phyloP scores from a whole-genome alignment of 2,113 vertebrate genomes.

The Xenopus laevis region DNA sequence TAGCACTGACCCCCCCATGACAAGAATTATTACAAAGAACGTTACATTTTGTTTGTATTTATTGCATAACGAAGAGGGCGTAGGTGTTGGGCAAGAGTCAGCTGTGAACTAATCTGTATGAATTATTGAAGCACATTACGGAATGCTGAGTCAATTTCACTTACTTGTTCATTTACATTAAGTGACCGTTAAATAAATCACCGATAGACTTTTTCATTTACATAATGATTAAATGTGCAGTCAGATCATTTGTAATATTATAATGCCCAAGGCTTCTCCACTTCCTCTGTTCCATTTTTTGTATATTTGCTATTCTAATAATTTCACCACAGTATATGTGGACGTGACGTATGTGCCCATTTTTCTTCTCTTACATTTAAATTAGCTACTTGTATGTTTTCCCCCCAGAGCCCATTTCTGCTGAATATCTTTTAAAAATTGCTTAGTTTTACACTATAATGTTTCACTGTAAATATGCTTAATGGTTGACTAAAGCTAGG shows the following conservation, averaged over 20 bases:
- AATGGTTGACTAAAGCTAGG: too few relatives aligned
- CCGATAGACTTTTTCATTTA: neutral
- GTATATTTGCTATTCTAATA: neutral
- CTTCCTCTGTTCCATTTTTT: neutral
- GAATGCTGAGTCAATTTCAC: neutral
- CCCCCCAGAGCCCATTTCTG: too few relatives aligned
- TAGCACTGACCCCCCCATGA: too few relatives aligned
- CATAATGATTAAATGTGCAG: constrained; percentile 7
- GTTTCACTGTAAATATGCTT: too few relatives aligned
- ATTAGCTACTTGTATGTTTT: too few relatives aligned
- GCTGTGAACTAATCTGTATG: constrained; percentile 8
- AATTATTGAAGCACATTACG: neutral
- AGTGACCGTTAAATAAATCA: constrained; percentile 2
- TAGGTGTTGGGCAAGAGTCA: too few relatives aligned
- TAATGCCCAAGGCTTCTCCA: neutral
- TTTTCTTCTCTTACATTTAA: neutral
- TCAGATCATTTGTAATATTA: neutral
- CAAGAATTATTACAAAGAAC: too few relatives aligned
- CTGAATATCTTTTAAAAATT: too few relatives aligned
- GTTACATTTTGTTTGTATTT: too few relatives aligned
- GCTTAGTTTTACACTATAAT: too few relatives aligned
- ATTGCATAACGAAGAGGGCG: too few relatives aligned
- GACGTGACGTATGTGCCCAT: neutral
- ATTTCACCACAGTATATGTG: neutral
- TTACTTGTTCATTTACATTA: neutral